Conservation (phyloP, 2,888 invertebrate genomes). For the Nineta flava region DNA sequence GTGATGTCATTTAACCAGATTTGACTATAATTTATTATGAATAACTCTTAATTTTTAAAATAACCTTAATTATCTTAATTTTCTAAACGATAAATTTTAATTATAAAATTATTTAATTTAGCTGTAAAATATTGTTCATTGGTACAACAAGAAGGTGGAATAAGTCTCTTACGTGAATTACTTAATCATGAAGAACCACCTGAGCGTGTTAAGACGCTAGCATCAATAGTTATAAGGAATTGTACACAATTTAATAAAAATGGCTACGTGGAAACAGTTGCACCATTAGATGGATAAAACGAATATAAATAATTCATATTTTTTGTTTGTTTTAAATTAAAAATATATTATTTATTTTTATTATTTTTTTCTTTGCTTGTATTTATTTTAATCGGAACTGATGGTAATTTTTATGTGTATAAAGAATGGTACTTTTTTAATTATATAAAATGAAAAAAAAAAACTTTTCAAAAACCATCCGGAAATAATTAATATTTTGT, state of each 20-base stretch:
- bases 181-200: constrained; percentile 46
- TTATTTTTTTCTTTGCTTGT: background rate
- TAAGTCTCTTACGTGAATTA: constrained; percentile 51
- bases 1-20: too few relatives aligned
- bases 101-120: constrained; percentile 24
- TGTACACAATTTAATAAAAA: constrained; percentile 29
- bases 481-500: too few relatives aligned
- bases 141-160: constrained; percentile 73
- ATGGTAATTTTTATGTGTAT: too few relatives aligned
- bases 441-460: too few relatives aligned
- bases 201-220: constrained; percentile 48
- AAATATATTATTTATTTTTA: background rate
- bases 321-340: background rate
- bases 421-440: too few relatives aligned
- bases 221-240: constrained; percentile 48
- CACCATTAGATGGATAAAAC: constrained; percentile 14
- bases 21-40: too few relatives aligned
- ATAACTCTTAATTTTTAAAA: too few relatives aligned
- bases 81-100: too few relatives aligned
- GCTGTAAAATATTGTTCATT: constrained; percentile 85
- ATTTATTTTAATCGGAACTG: background rate
- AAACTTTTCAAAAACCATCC: too few relatives aligned
- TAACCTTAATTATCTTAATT: too few relatives aligned
- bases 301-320: background rate
- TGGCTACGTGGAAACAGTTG: constrained; percentile 16